Base-by-base conservation (phyloP, 30 jellyfish, hydroid and myxozoan genomes). In the Hydractinia echinata region DNA sequence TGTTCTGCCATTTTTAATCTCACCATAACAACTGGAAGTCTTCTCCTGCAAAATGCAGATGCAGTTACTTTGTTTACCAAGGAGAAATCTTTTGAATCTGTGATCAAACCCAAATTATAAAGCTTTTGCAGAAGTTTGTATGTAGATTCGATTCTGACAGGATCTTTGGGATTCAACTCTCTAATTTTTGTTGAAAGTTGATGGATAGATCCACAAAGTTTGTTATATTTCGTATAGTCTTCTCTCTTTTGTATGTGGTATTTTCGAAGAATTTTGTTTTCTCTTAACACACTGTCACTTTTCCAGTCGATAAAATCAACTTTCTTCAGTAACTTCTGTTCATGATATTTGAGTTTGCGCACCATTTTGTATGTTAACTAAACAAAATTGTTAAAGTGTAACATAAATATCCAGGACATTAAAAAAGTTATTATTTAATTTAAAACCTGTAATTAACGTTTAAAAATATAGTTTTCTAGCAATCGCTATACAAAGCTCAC, bases 1-100 rank as follows among this genome's bases (percentile, higher is more conserved):
- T 90, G 97, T 71, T 89, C 96, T 10, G 99, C 99, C 99, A 95
- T 95, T 84, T 86, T 89, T 76, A 86, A 68, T 39, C 91, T 91
- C 18, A 85, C 92, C 96, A 95, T 89, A 58, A 95, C 94, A 54
- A 95, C 97, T 44, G 99, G 97, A 70, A 89, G 76, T 49, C 99
- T 83, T 5, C 97, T 76, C 78, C 99, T 61, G 67, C 99, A 95
- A 72, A 95, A 85, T 8, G 95, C 60, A 50, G 99, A 95, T 4
- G 95, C 89, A 13, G 96, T 81, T 10, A 95, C 76, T 60, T 95
- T 84, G 39, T 89, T 89, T 20, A 89, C 71, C n/a, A 81, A 58
- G 48, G 94, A 72, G 56, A 95, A 84, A 70, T 81, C 92, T 68
- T 89, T 85, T 61, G 82, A 77, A 52, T 87, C 77, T 13, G 85